Percentiles rank a stretch among this genome's conserved stretches.
Evolutionary conservation across 1,140 invertebrate species (phyloP).

Genomic region (Hylaeus volcanicus): DNA sequence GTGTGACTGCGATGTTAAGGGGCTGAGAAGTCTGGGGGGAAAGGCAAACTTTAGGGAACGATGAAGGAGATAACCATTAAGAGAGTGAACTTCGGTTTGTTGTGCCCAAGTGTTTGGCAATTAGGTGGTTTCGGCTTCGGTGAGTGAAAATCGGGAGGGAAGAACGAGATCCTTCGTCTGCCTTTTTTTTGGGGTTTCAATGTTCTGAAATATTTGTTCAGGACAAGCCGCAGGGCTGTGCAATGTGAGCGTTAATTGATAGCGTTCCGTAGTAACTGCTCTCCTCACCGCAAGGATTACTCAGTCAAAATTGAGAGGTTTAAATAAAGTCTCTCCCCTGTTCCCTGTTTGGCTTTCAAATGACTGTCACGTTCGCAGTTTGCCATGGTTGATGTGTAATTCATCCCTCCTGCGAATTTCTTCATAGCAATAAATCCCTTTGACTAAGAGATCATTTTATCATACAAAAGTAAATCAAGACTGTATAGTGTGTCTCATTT

Average conservation of each 20-base stretch:
- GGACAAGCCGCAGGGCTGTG: no score
- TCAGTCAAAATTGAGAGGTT: not conserved
- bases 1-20: slow-evolving; percentile 41
- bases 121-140: not conserved
- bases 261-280: not conserved
- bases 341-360: not conserved
- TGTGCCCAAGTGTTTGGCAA: not conserved
- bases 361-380: not conserved
- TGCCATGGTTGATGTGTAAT: not conserved
- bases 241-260: not conserved
- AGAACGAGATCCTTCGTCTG: no score
- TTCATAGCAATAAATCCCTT: slow-evolving; percentile 10
- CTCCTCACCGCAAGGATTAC: not conserved
- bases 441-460: not conserved
- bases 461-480: no score
- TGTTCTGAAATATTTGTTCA: no score
- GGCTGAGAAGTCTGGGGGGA: not conserved
- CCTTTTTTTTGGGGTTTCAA: no score
- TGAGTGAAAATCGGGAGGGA: not conserved
- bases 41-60: slow-evolving; percentile 24
- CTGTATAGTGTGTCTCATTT: no score
- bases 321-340: not conserved
- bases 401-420: not conserved
- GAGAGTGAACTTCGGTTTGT: slow-evolving; percentile 20
- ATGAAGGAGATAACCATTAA: slow-evolving; percentile 13